Base-by-base conservation (phyloP, 2,888 invertebrate genomes). In the Andrena camellia region DNA sequence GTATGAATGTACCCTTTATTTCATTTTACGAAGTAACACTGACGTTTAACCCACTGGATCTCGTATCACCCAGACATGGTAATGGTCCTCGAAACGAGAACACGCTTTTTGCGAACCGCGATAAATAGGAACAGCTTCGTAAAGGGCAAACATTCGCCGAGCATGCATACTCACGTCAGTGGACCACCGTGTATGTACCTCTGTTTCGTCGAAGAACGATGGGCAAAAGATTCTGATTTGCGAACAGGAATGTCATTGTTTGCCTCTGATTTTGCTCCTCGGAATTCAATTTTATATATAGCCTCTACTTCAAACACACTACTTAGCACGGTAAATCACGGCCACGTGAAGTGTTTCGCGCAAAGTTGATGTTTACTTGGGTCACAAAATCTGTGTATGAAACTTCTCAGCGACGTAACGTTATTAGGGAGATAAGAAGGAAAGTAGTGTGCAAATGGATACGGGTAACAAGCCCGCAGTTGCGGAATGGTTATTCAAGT, bases 1-100 rank as follows among this genome's bases (percentile, higher is more conserved):
- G 85, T 83, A 89, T 89, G 91, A 91, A 90, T 87, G 88, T 89
- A 82, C 84, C 78, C 89, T 86, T 90, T 89, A 91, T 91, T 91
- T 85, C 86, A 86, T 86, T 90, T 89, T 83, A 77, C 81, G 72
- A 87, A 90, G 81, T 87, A 88, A 86, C 84, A 83, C 82, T 83
- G 75, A 57, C 82, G 79, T 87, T 90, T 90, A 90, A 83, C 85
- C 78, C 83, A 81, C 59, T 78, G 76, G 69, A 66, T 68, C 63
- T 84, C 78, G 76, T 78, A 84, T 76, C 82, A 79, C 20, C 80
- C 87, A 87, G 90, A 86, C 87, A 77, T 81, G 84, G 81, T 85
- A 88, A 90, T 88, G 84, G 82, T 69, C 79, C 87, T 85, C 78
- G 83, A 84, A 89, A 86, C 64, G 80, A 81, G 83, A 82, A 78